A percentile compares a stretch with the other conserved stretches of the same genome.
Conservation (phyloP, 2,888 invertebrate genomes). For the Xestia ashworthii region DNA sequence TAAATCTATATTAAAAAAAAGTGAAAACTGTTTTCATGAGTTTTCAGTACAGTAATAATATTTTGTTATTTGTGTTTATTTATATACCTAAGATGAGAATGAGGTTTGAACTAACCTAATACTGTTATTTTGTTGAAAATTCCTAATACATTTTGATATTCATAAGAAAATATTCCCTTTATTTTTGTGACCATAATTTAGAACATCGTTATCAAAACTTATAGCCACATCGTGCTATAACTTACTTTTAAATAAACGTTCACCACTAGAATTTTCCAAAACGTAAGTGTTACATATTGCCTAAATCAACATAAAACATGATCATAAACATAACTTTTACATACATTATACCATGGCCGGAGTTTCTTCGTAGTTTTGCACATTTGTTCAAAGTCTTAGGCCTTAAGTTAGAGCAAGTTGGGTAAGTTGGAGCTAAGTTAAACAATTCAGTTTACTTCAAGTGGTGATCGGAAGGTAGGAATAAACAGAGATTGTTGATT, state of each 20-base stretch:
- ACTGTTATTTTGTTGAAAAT: not conserved
- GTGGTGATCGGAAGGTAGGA: conserved; percentile 53
- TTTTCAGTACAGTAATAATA: not conserved
- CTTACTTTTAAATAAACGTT: not conserved
- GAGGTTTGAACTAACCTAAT: not conserved
- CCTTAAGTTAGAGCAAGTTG: conserved; percentile 65
- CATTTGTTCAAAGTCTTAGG: conserved; percentile 71
- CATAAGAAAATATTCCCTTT: not conserved
- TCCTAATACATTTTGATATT: not conserved
- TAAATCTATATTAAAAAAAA: not conserved
- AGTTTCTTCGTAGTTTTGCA: conserved; percentile 68
- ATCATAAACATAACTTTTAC: conserved; percentile 48
- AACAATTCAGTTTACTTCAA: conserved; percentile 59
- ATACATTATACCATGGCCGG: conserved; percentile 55
- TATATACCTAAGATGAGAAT: not conserved
- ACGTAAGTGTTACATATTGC: conserved; percentile 19
- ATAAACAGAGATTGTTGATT: conserved; percentile 56
- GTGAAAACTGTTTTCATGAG: not conserved
- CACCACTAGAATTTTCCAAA: not conserved
- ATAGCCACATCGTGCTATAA: not conserved
- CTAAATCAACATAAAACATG: conserved; percentile 45
- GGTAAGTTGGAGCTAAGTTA: conserved; percentile 60
- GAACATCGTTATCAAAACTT: not conserved
- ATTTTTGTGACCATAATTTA: not conserved
- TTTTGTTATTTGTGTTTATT: not conserved